These are phyloP conservation scores for Canis aureus DNA, from an alignment of 2,113 vertebrate genomes.

Conservation along the genomic window DNA sequence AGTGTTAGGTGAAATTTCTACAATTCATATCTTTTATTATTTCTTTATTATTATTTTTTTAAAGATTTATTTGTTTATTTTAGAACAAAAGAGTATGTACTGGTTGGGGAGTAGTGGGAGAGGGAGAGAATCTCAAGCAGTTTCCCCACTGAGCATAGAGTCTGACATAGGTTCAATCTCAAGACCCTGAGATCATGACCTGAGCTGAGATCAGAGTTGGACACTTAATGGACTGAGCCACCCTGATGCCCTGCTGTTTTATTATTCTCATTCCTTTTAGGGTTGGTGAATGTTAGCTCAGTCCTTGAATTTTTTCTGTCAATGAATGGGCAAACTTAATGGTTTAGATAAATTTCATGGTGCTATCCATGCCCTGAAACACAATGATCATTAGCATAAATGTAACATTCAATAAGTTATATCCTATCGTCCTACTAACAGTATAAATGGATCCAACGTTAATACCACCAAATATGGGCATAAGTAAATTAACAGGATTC, in stretches of 20 bases:
- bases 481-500: not conserved
- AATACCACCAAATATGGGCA: not conserved
- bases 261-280: not conserved
- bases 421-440: not conserved
- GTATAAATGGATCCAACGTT: not conserved
- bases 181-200: not conserved
- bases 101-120: not conserved
- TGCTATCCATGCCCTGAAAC: not conserved
- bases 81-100: not conserved
- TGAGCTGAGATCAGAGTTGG: not conserved
- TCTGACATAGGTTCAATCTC: not conserved
- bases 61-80: not conserved
- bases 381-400: not conserved
- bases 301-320: not conserved
- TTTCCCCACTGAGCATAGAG: not conserved
- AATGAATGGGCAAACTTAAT: not conserved
- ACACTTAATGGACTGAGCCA: not conserved
- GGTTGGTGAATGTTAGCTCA: not conserved
- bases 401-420: not conserved
- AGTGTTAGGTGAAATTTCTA: not conserved
- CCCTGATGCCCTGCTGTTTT: not conserved
- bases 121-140: not conserved
- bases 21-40: not conserved
- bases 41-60: not conserved
- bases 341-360: not conserved